Percentiles rank a stretch among this genome's conserved stretches.
These are phyloP conservation scores for Urophycis tenuis DNA, from an alignment of 2,797 vertebrate species.

Conservation along the genomic window DNA sequence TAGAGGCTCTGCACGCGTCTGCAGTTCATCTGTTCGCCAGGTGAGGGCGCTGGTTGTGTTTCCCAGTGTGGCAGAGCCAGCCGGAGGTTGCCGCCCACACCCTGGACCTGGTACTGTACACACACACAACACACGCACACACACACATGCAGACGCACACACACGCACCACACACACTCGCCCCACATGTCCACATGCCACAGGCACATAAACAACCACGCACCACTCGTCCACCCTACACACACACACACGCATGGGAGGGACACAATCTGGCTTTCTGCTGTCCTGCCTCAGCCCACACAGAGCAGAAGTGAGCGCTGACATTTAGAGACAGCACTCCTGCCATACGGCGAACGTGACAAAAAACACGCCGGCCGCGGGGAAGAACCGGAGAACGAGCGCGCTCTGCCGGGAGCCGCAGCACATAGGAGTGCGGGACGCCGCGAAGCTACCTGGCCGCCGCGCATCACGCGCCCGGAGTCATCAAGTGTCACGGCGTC, in stretches of 20 bases:
- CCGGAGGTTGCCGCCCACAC: conserved; percentile 61
- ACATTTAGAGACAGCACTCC: conserved; percentile 68
- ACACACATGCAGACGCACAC: conserved; percentile 39
- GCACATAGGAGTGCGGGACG: too few relatives aligned
- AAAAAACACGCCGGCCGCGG: neutral
- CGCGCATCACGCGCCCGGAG: too few relatives aligned
- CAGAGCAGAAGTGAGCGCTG: conserved; percentile 67
- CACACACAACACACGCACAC: conserved; percentile 49
- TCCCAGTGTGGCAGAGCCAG: conserved; percentile 17
- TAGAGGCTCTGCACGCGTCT: conserved; percentile 31
- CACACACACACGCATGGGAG: conserved; percentile 35
- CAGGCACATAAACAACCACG: conserved; percentile 43
- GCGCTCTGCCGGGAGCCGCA: neutral
- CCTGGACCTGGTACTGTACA: conserved; percentile 57
- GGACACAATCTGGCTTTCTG: conserved; percentile 71
- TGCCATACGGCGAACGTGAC: conserved; percentile 44
- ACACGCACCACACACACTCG: conserved; percentile 7
- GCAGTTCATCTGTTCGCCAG: conserved; percentile 13
- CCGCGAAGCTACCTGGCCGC: too few relatives aligned
- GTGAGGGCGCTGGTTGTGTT: conserved; percentile 24
- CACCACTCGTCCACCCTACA: neutral
- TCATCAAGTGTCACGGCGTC: too few relatives aligned
- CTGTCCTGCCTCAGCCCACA: conserved; percentile 59
- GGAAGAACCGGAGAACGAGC: neutral
- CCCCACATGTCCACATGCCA: conserved; percentile 61